Conservation (phyloP, 2,113 vertebrate species). For the Ivindomyrus marchei region DNA sequence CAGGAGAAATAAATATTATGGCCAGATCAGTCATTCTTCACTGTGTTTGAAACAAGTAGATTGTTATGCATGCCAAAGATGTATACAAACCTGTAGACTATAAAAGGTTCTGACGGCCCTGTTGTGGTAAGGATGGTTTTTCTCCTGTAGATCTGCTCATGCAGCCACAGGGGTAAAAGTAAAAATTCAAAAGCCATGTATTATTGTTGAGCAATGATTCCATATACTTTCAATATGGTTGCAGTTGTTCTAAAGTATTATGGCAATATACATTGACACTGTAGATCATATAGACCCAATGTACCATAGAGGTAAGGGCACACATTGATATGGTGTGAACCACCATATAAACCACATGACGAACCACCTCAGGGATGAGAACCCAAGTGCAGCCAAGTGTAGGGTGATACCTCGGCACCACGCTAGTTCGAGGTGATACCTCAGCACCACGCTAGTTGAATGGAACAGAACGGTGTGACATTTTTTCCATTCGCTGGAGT, state of each 20-base stretch:
- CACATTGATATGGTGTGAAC: too few species aligned
- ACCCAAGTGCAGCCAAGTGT: too few species aligned
- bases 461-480: too few species aligned
- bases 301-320: background rate
- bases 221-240: background rate
- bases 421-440: too few species aligned
- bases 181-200: background rate
- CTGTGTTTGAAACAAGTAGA: background rate
- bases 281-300: background rate
- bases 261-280: background rate
- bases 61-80: background rate
- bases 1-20: background rate
- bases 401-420: too few species aligned
- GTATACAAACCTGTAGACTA: background rate
- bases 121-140: background rate
- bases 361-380: too few species aligned
- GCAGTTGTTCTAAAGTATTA: background rate
- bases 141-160: background rate
- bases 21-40: background rate
- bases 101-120: background rate
- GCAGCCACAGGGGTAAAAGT: background rate
- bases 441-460: too few species aligned
- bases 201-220: background rate
- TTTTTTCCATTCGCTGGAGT: too few species aligned
- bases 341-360: too few species aligned